These are phyloP conservation scores for Apamea monoglypha DNA, from an alignment of 2,888 invertebrate species.

Conservation along the genomic window DNA sequence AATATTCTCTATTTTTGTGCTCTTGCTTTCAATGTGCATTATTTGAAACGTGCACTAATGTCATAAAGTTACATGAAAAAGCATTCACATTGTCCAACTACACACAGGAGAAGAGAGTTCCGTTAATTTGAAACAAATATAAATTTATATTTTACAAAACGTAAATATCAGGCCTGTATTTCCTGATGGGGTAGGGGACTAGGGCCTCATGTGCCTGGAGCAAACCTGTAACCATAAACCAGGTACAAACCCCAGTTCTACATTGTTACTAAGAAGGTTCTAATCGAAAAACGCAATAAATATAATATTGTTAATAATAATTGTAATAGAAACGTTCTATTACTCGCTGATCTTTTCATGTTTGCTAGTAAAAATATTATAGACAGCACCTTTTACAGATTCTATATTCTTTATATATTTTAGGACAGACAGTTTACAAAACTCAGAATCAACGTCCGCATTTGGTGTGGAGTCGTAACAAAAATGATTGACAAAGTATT, in stretches of 20 bases:
- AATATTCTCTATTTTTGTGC: conserved; percentile 14
- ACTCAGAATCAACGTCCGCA: too few species aligned
- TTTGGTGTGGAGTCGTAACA: too few species aligned
- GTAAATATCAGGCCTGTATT: not conserved
- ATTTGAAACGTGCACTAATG: conserved; percentile 10
- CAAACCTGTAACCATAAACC: not conserved
- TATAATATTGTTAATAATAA: too few species aligned
- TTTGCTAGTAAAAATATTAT: not conserved
- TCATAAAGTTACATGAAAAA: conserved; percentile 1
- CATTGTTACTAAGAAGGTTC: not conserved
- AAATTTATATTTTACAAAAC: not conserved
- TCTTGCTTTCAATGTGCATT: conserved; percentile 17
- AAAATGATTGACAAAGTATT: not conserved
- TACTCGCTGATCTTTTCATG: not conserved
- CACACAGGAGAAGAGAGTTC: not conserved
- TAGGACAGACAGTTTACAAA: not conserved
- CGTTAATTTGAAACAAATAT: conserved; percentile 1
- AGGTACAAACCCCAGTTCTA: not conserved
- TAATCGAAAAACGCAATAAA: too few species aligned
- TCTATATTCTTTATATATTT: not conserved
- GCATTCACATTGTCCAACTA: conserved; percentile 11
- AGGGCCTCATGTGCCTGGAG: too few species aligned
- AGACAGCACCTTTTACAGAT: not conserved
- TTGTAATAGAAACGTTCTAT: not conserved
- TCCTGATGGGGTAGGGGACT: not conserved